These are phyloP conservation scores for Ernsta delagoae DNA, from an alignment of 2,888 invertebrate species.

Conservation along the genomic window DNA sequence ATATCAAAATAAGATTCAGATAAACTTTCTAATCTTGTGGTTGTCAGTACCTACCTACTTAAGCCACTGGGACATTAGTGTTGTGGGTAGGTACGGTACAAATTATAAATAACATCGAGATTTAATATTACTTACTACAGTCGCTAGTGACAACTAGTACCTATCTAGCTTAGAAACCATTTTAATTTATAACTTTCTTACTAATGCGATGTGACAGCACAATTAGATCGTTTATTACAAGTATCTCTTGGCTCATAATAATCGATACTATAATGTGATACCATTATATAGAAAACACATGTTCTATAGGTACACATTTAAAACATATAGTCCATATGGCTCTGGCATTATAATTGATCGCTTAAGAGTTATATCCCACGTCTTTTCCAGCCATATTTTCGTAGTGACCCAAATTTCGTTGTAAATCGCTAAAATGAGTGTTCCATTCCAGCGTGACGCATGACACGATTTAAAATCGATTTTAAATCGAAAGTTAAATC, in stretches of 20 bases:
- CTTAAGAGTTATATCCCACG: too few species aligned
- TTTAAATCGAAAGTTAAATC: too few species aligned
- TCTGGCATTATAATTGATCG: too few species aligned
- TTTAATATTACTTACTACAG: background rate
- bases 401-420: too few species aligned
- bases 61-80: background rate
- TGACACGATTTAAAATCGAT: background rate
- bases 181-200: constrained; percentile 5
- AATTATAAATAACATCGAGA: background rate
- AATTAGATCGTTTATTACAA: background rate
- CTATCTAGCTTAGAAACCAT: background rate
- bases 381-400: too few species aligned
- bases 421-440: too few species aligned
- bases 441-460: too few species aligned
- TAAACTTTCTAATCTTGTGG: constrained; percentile 22
- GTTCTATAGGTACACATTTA: too few species aligned
- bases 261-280: background rate
- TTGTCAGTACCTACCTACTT: constrained; percentile 5
- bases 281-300: too few species aligned
- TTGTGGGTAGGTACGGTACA: constrained; percentile 1
- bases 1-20: constrained; percentile 8
- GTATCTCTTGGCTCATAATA: background rate
- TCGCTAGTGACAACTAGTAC: background rate
- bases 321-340: too few species aligned
- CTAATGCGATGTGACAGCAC: constrained; percentile 6